phyloP scores from a whole-genome alignment of 2,888 invertebrate genomes.

The Charanyca ferruginea region DNA sequence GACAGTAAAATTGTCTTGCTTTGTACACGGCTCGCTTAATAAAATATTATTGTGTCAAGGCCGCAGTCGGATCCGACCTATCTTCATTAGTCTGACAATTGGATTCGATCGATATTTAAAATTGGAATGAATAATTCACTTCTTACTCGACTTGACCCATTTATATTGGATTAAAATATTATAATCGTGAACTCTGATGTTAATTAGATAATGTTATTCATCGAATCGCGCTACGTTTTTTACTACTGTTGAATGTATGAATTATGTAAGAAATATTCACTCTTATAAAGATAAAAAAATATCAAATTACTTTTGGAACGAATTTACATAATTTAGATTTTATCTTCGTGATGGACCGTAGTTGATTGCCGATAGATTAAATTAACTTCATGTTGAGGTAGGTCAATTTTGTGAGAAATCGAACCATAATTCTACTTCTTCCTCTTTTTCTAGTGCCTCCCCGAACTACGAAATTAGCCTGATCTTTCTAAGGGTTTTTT shows the following conservation, averaged over 20 bases:
- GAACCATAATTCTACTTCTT: no score
- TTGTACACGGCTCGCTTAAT: constrained; percentile 9
- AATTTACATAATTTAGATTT: constrained; percentile 25
- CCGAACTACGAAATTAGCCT: no score
- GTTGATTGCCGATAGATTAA: constrained; percentile 2
- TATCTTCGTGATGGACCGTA: not conserved
- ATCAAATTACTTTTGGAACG: not conserved
- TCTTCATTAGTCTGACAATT: constrained; percentile 40
- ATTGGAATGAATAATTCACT: constrained; percentile 38
- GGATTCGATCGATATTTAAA: constrained; percentile 39
- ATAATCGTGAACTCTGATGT: constrained; percentile 9
- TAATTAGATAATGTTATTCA: constrained; percentile 16
- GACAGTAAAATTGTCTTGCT: not conserved
- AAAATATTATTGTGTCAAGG: constrained; percentile 28
- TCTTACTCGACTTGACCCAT: constrained; percentile 41
- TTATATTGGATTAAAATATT: constrained; percentile 33
- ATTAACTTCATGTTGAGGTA: constrained; percentile 20
- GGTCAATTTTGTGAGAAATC: constrained; percentile 1
- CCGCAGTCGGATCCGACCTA: constrained; percentile 7
- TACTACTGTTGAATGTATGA: constrained; percentile 2
- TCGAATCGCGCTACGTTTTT: not conserved
- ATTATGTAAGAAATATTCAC: not conserved
- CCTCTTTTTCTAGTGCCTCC: no score
- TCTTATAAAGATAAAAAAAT: not conserved
- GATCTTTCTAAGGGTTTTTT: no score